A percentile compares a stretch with the other conserved stretches of the same genome.
These are phyloP conservation scores for Latrodectus geometricus DNA, from an alignment of 1,140 invertebrate genomes.

Conservation along the genomic window DNA sequence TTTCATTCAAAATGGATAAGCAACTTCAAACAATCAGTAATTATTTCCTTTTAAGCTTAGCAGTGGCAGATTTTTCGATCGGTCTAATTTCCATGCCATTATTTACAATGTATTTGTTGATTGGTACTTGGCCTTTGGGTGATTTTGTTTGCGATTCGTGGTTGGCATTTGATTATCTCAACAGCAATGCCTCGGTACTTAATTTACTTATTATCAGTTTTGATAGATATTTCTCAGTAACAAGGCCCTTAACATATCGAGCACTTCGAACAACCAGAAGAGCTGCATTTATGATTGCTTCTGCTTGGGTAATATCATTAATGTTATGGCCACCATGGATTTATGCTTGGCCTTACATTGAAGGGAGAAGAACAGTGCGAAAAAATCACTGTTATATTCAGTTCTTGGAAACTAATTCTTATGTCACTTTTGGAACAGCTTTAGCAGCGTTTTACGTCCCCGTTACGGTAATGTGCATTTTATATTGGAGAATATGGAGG, in stretches of 20 bases:
- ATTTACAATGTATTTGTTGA: conserved; percentile 65
- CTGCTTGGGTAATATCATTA: conserved; percentile 68
- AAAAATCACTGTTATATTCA: conserved; percentile 73
- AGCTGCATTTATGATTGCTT: conserved; percentile 72
- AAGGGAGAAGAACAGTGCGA: conserved; percentile 70
- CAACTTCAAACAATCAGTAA: conserved; percentile 74
- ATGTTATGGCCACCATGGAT: conserved; percentile 76
- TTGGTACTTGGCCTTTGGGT: conserved; percentile 68
- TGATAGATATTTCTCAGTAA: conserved; percentile 73
- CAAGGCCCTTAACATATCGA: conserved; percentile 73
- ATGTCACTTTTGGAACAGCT: conserved; percentile 71
- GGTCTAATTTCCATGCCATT: conserved; percentile 67
- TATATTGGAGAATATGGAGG: conserved; percentile 83
- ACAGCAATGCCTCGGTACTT: conserved; percentile 71
- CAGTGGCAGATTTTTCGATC: conserved; percentile 70
- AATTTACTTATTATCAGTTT: conserved; percentile 72
- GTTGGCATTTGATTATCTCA: conserved; percentile 71
- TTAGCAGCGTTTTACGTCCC: conserved; percentile 74
- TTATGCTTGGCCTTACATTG: conserved; percentile 73
- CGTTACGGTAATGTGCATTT: conserved; percentile 67
- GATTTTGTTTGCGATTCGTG: conserved; percentile 70
- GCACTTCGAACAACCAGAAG: conserved; percentile 72
- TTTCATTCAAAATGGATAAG: conserved; percentile 73
- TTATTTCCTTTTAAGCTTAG: conserved; percentile 72
- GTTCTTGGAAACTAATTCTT: conserved; percentile 72